These are phyloP conservation scores for Ostrea edulis DNA, from an alignment of 1,140 invertebrate species.

Conservation along the genomic window DNA sequence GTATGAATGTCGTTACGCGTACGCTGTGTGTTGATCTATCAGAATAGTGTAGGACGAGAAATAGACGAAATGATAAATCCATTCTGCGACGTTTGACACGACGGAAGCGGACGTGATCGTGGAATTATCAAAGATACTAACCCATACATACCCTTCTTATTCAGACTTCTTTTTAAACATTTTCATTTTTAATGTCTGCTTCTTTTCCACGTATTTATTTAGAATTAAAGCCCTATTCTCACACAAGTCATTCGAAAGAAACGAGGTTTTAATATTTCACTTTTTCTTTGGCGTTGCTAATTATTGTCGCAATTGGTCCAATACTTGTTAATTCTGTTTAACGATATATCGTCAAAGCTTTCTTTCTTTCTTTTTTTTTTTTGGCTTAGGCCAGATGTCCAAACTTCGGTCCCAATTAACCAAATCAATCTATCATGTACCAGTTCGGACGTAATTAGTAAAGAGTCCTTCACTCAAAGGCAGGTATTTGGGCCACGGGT, in stretches of 20 bases:
- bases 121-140: background rate
- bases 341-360: background rate
- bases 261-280: constrained; percentile 20
- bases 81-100: background rate
- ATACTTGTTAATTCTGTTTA: background rate
- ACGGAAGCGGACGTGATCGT: background rate
- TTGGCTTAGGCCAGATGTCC: background rate
- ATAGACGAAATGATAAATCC: background rate
- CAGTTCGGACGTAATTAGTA: background rate
- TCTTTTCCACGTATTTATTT: background rate
- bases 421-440: background rate
- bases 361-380: background rate
- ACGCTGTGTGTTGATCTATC: background rate
- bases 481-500: constrained; percentile 2
- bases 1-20: background rate
- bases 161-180: background rate
- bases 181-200: background rate
- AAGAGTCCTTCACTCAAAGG: background rate
- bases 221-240: background rate
- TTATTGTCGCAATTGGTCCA: background rate
- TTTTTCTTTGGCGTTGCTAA: constrained; percentile 1
- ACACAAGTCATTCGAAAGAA: background rate
- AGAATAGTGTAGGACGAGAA: background rate
- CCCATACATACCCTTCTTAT: background rate
- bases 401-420: constrained; percentile 1